Percentiles rank a stretch among this genome's conserved stretches.
These are phyloP conservation scores for Timema podura DNA, from an alignment of 2,888 invertebrate species.

Conservation along the genomic window DNA sequence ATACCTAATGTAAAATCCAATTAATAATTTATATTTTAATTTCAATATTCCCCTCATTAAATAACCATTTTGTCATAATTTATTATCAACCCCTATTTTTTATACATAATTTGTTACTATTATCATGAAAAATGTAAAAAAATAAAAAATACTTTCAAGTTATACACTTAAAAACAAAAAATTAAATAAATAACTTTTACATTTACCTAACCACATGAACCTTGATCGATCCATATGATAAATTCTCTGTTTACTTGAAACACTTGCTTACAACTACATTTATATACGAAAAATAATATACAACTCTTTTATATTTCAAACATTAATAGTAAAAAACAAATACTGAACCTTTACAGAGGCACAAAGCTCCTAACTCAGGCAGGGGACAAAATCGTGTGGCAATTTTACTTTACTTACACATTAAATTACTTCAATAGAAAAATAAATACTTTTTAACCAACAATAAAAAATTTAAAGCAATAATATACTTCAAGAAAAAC, in stretches of 20 bases:
- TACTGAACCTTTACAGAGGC: conserved; percentile 35
- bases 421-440: conserved; percentile 25
- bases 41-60: too few relatives aligned
- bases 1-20: too few relatives aligned
- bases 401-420: conserved; percentile 32
- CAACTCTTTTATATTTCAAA: conserved; percentile 28
- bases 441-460: conserved; percentile 13
- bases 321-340: conserved; percentile 33
- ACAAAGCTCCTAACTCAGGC: conserved; percentile 33
- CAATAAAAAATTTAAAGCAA: conserved; percentile 11
- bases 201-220: conserved; percentile 22
- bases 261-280: conserved; percentile 32
- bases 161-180: conserved; percentile 29
- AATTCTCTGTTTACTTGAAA: conserved; percentile 27
- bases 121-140: conserved; percentile 31
- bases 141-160: conserved; percentile 32
- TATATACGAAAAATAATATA: conserved; percentile 33
- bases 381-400: conserved; percentile 31
- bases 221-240: conserved; percentile 23
- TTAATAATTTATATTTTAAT: too few relatives aligned
- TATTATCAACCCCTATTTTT: conserved; percentile 19
- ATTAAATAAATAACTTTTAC: conserved; percentile 32
- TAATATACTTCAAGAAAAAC: too few relatives aligned
- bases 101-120: conserved; percentile 17
- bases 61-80: neutral